phyloP scores from a whole-genome alignment of 2,113 vertebrate species.

The Condylura cristata region DNA sequence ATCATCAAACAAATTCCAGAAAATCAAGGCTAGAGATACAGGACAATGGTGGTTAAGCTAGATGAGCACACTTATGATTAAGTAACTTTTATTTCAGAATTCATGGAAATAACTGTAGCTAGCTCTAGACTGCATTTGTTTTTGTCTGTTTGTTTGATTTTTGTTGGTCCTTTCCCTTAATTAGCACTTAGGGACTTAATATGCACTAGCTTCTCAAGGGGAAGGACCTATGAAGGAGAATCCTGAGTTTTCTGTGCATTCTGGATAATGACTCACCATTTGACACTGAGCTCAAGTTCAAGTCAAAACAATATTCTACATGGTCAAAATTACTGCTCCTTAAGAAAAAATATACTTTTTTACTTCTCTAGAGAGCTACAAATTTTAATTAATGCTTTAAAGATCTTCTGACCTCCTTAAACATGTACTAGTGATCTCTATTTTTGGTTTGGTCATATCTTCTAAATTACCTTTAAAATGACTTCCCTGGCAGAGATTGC shows the following conservation, averaged over 20 bases:
- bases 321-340: conserved; percentile 29
- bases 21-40: background rate
- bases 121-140: background rate
- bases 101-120: background rate
- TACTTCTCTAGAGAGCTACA: conserved; percentile 60
- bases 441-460: conserved; percentile 57
- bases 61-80: background rate
- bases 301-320: background rate
- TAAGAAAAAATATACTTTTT: conserved; percentile 50
- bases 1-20: background rate
- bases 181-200: background rate
- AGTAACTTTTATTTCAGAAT: background rate
- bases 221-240: background rate
- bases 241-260: background rate
- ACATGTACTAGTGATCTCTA: conserved; percentile 50
- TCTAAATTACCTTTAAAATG: conserved; percentile 60
- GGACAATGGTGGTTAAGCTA: background rate
- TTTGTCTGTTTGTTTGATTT: background rate
- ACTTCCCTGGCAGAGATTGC: conserved; percentile 50
- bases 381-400: conserved; percentile 67
- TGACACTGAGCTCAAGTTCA: conserved; percentile 44
- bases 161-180: background rate
- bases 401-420: conserved; percentile 57
- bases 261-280: background rate
- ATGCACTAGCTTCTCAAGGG: background rate